Conservation (phyloP, 1,140 invertebrate species). For the Drosophila subpulchrella region DNA sequence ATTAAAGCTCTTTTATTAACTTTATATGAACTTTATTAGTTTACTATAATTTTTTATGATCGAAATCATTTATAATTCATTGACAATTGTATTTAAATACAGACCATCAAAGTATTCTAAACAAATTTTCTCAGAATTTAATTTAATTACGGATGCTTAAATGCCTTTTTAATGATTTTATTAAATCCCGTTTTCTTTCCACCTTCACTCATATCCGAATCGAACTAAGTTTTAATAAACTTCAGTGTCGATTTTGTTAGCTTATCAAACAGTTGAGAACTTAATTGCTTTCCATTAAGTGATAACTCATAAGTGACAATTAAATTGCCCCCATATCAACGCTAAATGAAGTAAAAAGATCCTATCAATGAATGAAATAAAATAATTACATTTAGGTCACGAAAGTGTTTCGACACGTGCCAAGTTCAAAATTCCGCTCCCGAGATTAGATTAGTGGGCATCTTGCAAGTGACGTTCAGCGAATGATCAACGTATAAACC, state of each 20-base stretch:
- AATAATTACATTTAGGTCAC: conserved; percentile 26
- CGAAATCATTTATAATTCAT: background rate
- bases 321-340: background rate
- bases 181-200: too few relatives aligned
- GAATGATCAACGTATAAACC: background rate
- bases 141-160: too few relatives aligned
- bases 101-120: too few relatives aligned
- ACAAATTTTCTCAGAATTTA: too few relatives aligned
- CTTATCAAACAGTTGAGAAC: conserved; percentile 3
- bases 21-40: background rate
- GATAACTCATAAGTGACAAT: conserved; percentile 3
- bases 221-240: background rate
- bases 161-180: too few relatives aligned
- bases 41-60: background rate
- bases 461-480: conserved; percentile 60
- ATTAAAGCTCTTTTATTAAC: background rate
- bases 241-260: background rate
- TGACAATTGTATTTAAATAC: too few relatives aligned
- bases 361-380: conserved; percentile 9
- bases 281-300: conserved; percentile 27
- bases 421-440: background rate
- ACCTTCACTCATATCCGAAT: too few relatives aligned
- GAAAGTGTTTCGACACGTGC: conserved; percentile 19
- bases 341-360: conserved; percentile 22
- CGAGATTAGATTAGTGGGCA: conserved; percentile 9